A percentile compares a stretch with the other conserved stretches of the same genome.
Evolutionary conservation across 2,888 invertebrate genomes (phyloP).

Genomic region (Hirtodrosophila alboralis): DNA sequence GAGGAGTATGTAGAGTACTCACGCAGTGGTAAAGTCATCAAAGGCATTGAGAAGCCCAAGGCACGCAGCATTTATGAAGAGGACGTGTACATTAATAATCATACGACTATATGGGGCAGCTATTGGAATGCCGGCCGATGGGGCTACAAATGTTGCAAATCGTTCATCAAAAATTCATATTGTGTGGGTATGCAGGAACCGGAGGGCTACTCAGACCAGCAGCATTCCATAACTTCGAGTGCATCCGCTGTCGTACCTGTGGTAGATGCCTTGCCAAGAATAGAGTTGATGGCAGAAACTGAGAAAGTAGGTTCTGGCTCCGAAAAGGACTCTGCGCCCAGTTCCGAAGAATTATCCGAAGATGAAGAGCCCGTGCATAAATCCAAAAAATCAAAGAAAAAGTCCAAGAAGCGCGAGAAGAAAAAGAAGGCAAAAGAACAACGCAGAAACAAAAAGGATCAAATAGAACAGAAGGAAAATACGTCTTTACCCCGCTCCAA

Average conservation of each 20-base stretch:
- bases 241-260: slow-evolving; percentile 8
- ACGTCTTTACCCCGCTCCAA: slow-evolving; percentile 68
- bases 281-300: slow-evolving; percentile 37
- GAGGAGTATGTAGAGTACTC: slow-evolving; percentile 98
- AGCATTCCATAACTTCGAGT: slow-evolving; percentile 22
- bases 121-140: slow-evolving; percentile 96
- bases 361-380: slow-evolving; percentile 50
- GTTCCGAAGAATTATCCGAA: slow-evolving; percentile 51
- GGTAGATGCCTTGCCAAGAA: slow-evolving; percentile 22
- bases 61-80: slow-evolving; percentile 96
- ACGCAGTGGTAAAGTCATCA: slow-evolving; percentile 93
- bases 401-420: slow-evolving; percentile 77
- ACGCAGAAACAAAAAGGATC: slow-evolving; percentile 72
- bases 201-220: slow-evolving; percentile 60
- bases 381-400: slow-evolving; percentile 74
- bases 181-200: slow-evolving; percentile 77
- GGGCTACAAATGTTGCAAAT: slow-evolving; percentile 98
- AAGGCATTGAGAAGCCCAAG: slow-evolving; percentile 94
- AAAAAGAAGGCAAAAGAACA: slow-evolving; percentile 82
- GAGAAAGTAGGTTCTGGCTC: slow-evolving; percentile 80
- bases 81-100: slow-evolving; percentile 96
- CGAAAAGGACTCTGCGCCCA: slow-evolving; percentile 38
- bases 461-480: slow-evolving; percentile 50
- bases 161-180: slow-evolving; percentile 87
- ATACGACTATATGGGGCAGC: slow-evolving; percentile 97